These are phyloP conservation scores for Lamellibrachia columna DNA, from an alignment of 2,888 invertebrate species.

Conservation along the genomic window DNA sequence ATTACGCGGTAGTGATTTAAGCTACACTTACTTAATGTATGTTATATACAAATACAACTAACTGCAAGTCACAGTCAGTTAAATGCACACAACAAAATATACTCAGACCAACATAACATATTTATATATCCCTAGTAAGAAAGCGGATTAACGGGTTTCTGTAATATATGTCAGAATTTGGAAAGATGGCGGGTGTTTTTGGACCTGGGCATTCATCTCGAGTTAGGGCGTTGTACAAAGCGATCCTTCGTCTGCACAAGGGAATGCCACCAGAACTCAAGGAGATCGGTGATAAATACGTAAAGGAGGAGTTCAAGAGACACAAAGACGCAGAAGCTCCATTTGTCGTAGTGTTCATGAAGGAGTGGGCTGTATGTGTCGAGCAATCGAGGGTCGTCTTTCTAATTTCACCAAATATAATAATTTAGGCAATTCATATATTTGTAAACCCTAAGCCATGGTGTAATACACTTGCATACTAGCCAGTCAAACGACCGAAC, in stretches of 20 bases:
- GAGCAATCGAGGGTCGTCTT: neutral
- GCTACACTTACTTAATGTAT: neutral
- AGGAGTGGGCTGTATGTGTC: slow-evolving; percentile 81
- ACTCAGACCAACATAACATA: neutral
- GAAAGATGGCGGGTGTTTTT: neutral
- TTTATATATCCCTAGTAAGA: neutral
- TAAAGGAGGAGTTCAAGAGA: slow-evolving; percentile 84
- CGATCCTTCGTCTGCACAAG: slow-evolving; percentile 80
- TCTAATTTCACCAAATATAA: neutral
- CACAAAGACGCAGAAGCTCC: slow-evolving; percentile 77
- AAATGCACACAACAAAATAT: neutral
- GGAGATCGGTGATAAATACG: slow-evolving; percentile 80
- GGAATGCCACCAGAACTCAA: slow-evolving; percentile 78
- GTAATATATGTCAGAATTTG: neutral
- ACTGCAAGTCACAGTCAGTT: neutral
- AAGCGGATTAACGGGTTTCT: neutral
- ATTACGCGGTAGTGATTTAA: neutral
- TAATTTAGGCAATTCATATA: no score
- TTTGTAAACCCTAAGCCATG: no score
- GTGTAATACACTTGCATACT: no score
- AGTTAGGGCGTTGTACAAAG: slow-evolving; percentile 80
- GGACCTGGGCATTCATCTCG: slow-evolving; percentile 70
- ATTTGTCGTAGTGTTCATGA: slow-evolving; percentile 81
- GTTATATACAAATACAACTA: neutral
- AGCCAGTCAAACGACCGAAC: no score